Percentiles rank a stretch among this genome's conserved stretches.
Evolutionary conservation across 2,113 vertebrate species (phyloP).

Genomic region (Megaleporinus macrocephalus): DNA sequence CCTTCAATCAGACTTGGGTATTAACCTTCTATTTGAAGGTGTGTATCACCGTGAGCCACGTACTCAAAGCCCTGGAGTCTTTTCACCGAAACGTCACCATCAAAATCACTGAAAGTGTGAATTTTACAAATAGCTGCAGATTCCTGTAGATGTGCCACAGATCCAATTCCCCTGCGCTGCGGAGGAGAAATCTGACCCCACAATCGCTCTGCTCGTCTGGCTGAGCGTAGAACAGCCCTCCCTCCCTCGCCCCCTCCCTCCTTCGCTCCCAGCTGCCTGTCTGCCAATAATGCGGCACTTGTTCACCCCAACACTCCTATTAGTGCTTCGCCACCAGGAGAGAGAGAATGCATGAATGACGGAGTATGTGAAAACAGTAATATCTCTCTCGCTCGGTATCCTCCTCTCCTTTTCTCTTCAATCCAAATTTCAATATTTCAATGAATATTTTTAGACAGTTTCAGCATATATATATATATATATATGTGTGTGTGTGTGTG

Average conservation of each 20-base stretch:
- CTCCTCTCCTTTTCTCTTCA: neutral
- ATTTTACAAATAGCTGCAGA: neutral
- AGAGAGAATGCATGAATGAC: conserved; percentile 16
- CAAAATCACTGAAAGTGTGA: neutral
- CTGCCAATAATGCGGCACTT: conserved; percentile 61
- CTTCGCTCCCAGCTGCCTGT: conserved; percentile 51
- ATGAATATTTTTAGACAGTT: too few relatives aligned
- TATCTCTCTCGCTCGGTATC: neutral
- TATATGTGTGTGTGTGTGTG: too few relatives aligned
- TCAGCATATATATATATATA: too few relatives aligned
- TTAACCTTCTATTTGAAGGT: too few relatives aligned
- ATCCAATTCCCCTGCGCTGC: neutral
- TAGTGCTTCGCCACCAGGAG: conserved; percentile 45
- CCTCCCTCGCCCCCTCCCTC: neutral
- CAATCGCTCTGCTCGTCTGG: neutral
- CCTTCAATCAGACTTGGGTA: too few relatives aligned
- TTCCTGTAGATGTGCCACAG: neutral
- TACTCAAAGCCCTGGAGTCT: too few relatives aligned
- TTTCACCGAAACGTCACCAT: too few relatives aligned
- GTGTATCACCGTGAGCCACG: too few relatives aligned
- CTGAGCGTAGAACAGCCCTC: neutral
- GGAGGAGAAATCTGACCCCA: neutral
- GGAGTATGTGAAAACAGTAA: neutral
- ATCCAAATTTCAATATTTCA: too few relatives aligned
- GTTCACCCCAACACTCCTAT: conserved; percentile 55